These are phyloP conservation scores for Drosophila micromelanica DNA, from an alignment of 1,140 invertebrate genomes.

Conservation along the genomic window DNA sequence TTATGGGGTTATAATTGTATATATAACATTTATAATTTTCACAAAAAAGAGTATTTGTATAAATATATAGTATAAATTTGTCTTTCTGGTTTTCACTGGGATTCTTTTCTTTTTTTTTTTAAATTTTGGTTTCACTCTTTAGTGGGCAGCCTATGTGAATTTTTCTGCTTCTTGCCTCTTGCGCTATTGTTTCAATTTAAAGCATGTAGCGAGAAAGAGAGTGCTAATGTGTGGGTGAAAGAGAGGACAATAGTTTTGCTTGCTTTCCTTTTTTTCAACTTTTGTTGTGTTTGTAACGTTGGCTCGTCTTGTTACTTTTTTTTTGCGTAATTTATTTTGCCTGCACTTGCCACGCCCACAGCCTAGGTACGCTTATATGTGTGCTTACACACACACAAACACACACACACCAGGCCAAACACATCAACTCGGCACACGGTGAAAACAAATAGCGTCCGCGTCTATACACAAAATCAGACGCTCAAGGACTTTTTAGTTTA, in stretches of 20 bases:
- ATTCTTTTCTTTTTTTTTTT: not conserved
- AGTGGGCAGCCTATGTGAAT: conserved; percentile 16
- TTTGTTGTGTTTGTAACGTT: conserved; percentile 4
- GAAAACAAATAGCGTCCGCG: conserved; percentile 78
- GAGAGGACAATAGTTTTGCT: conserved; percentile 15
- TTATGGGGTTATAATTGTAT: no score
- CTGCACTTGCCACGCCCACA: conserved; percentile 6
- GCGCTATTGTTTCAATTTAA: conserved; percentile 65
- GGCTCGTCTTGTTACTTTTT: conserved; percentile 44
- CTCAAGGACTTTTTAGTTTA: conserved; percentile 76
- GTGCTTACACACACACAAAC: not conserved
- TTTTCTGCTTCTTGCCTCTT: conserved; percentile 44
- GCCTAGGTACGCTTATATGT: not conserved
- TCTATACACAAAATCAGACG: conserved; percentile 83
- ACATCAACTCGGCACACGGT: conserved; percentile 46
- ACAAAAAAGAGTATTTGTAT: no score
- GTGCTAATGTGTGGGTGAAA: not conserved
- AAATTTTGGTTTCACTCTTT: conserved; percentile 3
- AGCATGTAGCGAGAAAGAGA: not conserved
- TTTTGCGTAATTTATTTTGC: conserved; percentile 64
- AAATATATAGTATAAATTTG: not conserved
- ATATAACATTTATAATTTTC: no score
- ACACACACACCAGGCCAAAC: not conserved
- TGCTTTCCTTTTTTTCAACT: not conserved
- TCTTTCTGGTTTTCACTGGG: not conserved